phyloP scores from a whole-genome alignment of 2,888 invertebrate species.

The Calameuta idolon region DNA sequence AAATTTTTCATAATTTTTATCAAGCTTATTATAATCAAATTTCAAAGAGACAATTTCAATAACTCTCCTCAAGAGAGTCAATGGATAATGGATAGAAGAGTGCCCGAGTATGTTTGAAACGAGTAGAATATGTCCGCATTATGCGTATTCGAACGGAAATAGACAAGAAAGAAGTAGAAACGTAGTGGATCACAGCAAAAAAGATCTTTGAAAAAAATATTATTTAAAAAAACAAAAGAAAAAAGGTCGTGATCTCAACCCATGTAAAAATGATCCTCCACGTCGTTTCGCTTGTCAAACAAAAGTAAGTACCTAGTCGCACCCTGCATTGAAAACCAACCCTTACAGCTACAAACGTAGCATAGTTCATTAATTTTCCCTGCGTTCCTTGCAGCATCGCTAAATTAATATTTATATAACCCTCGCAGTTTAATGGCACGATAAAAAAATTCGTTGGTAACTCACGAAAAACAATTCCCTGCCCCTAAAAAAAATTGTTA shows the following conservation, averaged over 20 bases:
- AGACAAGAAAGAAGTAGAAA: neutral
- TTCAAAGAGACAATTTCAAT: neutral
- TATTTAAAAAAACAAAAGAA: neutral
- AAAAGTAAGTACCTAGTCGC: neutral
- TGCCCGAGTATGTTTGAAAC: neutral
- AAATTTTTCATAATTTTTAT: neutral
- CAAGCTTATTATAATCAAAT: neutral
- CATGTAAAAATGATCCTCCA: neutral
- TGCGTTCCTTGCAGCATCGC: neutral
- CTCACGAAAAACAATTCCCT: neutral
- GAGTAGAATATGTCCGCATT: neutral
- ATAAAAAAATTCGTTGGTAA: neutral
- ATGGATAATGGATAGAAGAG: neutral
- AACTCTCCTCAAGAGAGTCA: neutral
- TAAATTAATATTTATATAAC: conserved; percentile 32
- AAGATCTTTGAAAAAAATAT: neutral
- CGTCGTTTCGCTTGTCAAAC: neutral
- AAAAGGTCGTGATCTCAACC: neutral
- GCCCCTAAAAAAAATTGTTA: neutral
- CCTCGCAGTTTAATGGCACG: conserved; percentile 12
- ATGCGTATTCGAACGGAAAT: neutral
- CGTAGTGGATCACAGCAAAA: neutral
- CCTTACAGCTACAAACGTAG: neutral
- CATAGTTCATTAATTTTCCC: neutral
- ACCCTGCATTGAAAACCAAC: neutral